Percentiles rank a stretch among this genome's conserved stretches.
Evolutionary conservation across 1,140 invertebrate genomes (phyloP).

Genomic region (Heliconius hermathena): DNA sequence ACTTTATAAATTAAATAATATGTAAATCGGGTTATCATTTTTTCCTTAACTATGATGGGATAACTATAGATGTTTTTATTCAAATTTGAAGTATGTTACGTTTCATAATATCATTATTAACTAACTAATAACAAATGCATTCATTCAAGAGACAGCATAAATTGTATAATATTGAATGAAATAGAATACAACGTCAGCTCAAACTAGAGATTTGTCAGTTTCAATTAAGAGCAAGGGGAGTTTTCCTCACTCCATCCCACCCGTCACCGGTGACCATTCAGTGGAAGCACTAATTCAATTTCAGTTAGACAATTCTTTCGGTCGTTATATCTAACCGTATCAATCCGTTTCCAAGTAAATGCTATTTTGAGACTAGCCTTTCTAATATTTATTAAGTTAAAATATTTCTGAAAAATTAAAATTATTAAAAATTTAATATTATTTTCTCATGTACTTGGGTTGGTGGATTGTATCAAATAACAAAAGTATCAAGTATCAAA

Average conservation of each 20-base stretch:
- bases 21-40: too few species aligned
- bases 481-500: too few species aligned
- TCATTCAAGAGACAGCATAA: neutral
- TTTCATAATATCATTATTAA: too few species aligned
- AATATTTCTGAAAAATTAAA: neutral
- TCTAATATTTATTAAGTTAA: neutral
- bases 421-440: too few species aligned
- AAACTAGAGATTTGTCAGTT: conserved; percentile 10
- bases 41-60: too few species aligned
- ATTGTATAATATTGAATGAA: neutral
- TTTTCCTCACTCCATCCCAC: conserved; percentile 8
- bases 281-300: conserved; percentile 11
- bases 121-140: neutral
- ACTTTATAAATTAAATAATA: too few species aligned
- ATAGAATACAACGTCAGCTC: neutral
- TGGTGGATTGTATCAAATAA: too few species aligned
- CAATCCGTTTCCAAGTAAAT: neutral
- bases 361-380: neutral
- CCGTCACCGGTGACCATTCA: conserved; percentile 9
- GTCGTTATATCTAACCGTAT: neutral
- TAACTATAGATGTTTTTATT: too few species aligned
- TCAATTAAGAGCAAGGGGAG: conserved; percentile 13
- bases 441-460: too few species aligned
- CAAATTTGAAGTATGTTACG: too few species aligned
- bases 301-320: neutral